Evolutionary conservation across 2,797 vertebrate species (phyloP), one percentile per base, ranked within the genome.

Genomic region (Propithecus deckenii): DNA sequence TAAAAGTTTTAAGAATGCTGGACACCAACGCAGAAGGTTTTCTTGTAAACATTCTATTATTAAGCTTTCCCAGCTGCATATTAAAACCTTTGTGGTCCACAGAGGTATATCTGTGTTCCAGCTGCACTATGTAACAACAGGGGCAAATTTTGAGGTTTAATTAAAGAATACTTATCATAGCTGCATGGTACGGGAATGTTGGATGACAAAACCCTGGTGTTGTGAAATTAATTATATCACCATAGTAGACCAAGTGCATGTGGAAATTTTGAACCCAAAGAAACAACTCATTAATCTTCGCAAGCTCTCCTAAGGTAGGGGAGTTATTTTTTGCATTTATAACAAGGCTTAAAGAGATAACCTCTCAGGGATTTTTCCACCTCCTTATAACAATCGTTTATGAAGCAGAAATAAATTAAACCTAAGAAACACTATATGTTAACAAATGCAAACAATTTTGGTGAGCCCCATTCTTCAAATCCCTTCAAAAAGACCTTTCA

Each of bases 161-260:
- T 99, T 99, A 99, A 99, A 98, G 96, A 99, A 98, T 98, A 99
- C 98, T 99, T 99, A 99, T 99, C 99, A 98, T 98, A 98, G 98
- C 96, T 98, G 81, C 97, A 97, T 98, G 98, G 97, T 98, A 98
- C 7, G 41, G 97, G 95, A 98, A 97, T 98, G 94, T 94, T 98
- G 97, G 98, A 98, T 97, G 98, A 99, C 99, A 99, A 99, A 99
- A 99, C 98, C 97, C 23, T 97, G 80, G 97, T 99, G 98, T 99
- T 99, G 98, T 99, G 98, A 99, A 99, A 99, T 99, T 99, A 99
- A 99, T 99, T 99, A 99, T 98, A 99, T 98, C 98, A 98, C 98
- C 98, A 98, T 98, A 98, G 98, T 99, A 98, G 98, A 98, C 98
- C 98, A 98, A 94, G 97, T 98, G 98, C 98, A 98, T 99, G 98